A percentile compares a stretch with the other conserved stretches of the same genome.
phyloP scores from a whole-genome alignment of 35 echinoderm and acorn worm genomes.

The Apostichopus japonicus region DNA sequence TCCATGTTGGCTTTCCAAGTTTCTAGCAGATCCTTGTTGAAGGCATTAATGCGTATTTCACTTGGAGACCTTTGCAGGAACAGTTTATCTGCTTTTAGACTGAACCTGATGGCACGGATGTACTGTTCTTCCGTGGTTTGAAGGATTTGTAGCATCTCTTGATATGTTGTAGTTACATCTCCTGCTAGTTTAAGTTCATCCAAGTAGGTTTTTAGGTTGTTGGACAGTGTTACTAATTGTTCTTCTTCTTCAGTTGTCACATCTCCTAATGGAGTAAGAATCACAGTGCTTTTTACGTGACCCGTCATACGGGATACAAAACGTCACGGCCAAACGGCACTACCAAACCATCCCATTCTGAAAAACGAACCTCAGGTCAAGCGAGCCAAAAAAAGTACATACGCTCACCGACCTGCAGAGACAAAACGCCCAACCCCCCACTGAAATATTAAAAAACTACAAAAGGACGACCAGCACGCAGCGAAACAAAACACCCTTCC shows the following conservation, averaged over 20 bases:
- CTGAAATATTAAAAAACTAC: too few relatives aligned
- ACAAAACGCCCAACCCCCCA: too few relatives aligned
- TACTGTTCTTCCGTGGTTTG: slow-evolving; percentile 1
- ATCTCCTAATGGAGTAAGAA: slow-evolving; percentile 42
- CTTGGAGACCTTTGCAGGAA: slow-evolving; percentile 71
- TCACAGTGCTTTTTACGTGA: slow-evolving; percentile 73
- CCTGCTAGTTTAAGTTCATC: neutral
- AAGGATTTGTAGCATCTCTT: slow-evolving; percentile 43
- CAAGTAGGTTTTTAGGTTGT: neutral
- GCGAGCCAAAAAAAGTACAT: too few relatives aligned
- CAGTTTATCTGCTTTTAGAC: slow-evolving; percentile 38
- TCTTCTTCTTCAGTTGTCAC: neutral
- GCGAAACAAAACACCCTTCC: too few relatives aligned
- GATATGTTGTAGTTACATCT: slow-evolving; percentile 31
- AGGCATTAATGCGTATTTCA: slow-evolving; percentile 73
- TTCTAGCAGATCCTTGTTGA: slow-evolving; percentile 56
- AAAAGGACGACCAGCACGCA: too few relatives aligned
- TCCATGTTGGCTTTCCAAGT: neutral
- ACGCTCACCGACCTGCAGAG: too few relatives aligned
- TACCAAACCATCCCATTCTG: slow-evolving; percentile 37
- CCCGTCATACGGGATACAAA: too few relatives aligned
- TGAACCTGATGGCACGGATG: too few relatives aligned
- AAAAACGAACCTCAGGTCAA: too few relatives aligned
- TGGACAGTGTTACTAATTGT: neutral
- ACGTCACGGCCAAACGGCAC: too few relatives aligned